Conservation (phyloP, 1,140 invertebrate species). For the Pectinophora gossypiella region DNA sequence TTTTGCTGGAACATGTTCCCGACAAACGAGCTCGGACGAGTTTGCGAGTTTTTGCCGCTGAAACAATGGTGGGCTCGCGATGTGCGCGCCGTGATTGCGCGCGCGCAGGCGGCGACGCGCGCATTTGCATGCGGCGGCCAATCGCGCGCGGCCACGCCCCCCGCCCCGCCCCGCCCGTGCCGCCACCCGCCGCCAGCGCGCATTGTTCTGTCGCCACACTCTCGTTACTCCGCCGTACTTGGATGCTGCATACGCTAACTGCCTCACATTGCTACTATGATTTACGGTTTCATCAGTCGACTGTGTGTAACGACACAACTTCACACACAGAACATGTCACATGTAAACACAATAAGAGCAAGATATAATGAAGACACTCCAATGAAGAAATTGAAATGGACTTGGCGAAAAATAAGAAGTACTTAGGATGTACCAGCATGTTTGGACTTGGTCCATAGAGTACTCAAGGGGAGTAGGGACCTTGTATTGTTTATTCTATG, state of each 20-base stretch:
- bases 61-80: constrained; percentile 41
- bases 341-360: no score
- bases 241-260: background rate
- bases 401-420: no score
- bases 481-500: no score
- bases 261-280: background rate
- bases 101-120: constrained; percentile 36
- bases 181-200: background rate
- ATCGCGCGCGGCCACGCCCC: constrained; percentile 50
- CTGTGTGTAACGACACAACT: no score
- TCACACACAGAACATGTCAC: no score
- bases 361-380: no score
- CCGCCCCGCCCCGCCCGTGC: constrained; percentile 10
- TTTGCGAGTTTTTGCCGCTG: constrained; percentile 33
- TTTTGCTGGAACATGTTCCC: constrained; percentile 45
- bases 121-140: constrained; percentile 62
- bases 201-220: background rate
- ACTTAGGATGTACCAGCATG: no score
- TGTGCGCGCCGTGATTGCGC: constrained; percentile 42
- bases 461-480: no score
- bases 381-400: no score
- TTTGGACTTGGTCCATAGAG: no score
- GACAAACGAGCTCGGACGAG: constrained; percentile 47
- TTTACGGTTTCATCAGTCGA: background rate
- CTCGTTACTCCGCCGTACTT: background rate